phyloP scores from a whole-genome alignment of 2,113 vertebrate genomes.

The Loxodonta africana region DNA sequence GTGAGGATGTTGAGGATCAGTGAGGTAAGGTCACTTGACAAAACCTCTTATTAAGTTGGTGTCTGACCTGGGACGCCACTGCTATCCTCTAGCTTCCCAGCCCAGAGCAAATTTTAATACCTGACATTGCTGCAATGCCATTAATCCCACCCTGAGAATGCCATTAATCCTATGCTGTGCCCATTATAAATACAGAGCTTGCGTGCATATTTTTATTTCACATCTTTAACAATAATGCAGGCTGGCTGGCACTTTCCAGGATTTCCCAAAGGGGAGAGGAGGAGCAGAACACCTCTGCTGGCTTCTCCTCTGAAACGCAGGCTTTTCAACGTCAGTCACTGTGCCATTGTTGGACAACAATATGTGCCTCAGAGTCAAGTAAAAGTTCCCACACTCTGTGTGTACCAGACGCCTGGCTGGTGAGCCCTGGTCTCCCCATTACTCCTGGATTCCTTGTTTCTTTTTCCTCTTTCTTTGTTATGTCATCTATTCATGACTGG shows the following conservation, averaged over 20 bases:
- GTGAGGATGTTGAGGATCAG: not conserved
- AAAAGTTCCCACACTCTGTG: constrained; percentile 80
- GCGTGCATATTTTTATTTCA: not conserved
- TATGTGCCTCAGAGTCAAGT: constrained; percentile 34
- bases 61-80: not conserved
- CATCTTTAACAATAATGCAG: constrained; percentile 37
- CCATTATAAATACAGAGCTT: constrained; percentile 30
- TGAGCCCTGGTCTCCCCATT: constrained; percentile 73
- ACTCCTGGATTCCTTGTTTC: constrained; percentile 79
- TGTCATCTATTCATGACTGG: constrained; percentile 80
- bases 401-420: constrained; percentile 77
- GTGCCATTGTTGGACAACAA: constrained; percentile 71
- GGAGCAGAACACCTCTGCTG: constrained; percentile 81
- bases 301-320: constrained; percentile 79
- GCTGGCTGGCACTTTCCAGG: constrained; percentile 38
- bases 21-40: not conserved
- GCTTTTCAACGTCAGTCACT: constrained; percentile 15
- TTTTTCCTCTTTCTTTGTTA: constrained; percentile 82
- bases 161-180: not conserved
- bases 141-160: not conserved
- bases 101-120: not conserved
- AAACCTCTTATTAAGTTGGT: not conserved
- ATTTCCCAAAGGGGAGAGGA: constrained; percentile 62
- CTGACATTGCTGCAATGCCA: not conserved
- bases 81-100: not conserved